These are phyloP conservation scores for Hyperoodon ampullatus DNA, from an alignment of 2,113 vertebrate genomes.

Conservation along the genomic window DNA sequence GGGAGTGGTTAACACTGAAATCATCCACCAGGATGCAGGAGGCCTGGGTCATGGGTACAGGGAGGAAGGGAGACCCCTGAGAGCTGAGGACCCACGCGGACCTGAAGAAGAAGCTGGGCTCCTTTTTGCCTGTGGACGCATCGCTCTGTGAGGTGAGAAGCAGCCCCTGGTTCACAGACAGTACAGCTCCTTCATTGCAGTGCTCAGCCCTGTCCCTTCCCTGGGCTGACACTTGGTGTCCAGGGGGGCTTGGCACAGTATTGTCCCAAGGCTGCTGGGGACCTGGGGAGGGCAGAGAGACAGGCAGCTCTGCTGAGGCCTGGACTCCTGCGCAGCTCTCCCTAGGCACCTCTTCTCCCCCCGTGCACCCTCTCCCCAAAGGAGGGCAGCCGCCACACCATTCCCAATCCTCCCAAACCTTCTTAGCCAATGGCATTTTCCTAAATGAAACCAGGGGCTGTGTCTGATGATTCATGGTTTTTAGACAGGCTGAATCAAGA, in stretches of 20 bases:
- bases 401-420: not conserved
- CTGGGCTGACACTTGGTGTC: not conserved
- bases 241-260: not conserved
- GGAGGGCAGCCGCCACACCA: not conserved
- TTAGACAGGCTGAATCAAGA: not conserved
- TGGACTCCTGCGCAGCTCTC: not conserved
- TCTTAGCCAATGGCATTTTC: not conserved
- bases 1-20: not conserved
- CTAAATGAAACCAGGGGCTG: not conserved
- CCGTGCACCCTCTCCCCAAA: not conserved
- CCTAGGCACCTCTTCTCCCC: not conserved
- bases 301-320: not conserved
- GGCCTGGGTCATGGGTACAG: not conserved
- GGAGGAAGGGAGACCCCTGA: not conserved
- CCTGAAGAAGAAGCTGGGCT: not conserved
- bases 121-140: not conserved
- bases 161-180: not conserved
- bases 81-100: not conserved
- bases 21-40: not conserved
- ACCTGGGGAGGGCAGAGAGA: not conserved
- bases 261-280: not conserved
- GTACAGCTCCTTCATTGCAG: not conserved
- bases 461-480: constrained; percentile 40
- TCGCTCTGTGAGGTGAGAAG: not conserved
- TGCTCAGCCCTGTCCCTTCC: not conserved